Base-by-base conservation (phyloP, 1,140 invertebrate genomes). In the Caenorhabditis brenneri region DNA sequence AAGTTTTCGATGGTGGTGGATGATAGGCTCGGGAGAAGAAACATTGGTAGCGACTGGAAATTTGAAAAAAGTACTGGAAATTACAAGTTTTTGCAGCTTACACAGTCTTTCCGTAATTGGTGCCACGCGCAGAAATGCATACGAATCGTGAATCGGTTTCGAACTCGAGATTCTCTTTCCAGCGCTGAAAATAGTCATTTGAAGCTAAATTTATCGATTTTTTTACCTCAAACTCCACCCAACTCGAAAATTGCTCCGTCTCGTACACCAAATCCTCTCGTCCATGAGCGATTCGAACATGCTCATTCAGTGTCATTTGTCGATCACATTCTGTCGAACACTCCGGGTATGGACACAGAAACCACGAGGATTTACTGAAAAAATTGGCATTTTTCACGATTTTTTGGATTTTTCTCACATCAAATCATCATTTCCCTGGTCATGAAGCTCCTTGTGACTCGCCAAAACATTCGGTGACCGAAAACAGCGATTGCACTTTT, bases 161-260 rank as follows among this genome's bases (percentile, higher is more conserved):
- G 58, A 16, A 65, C 19, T 65, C 58, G 10, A 65, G 58, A n/a
- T 65, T 36, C 15, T 65, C 58, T 65, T 65, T 65, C 58, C 58
- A 65, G 19, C 58, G 58, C 58, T 65, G 12, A 65, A 65, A 65
- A 5, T n/a, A 10, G 19, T 6, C 16, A 0, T 65, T 19, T 65
- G 29, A 65, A 36, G 10, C 22, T 29, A 29, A 9, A 9, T 58
- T 42, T 42, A 6, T 42, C 39, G 39, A 42, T 42, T 42, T 42
- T 42, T 42, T 42, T 12, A 42, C 39, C 39, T 42, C 39, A 42
- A 42, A 42, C 5, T 42, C 39, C 5, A 42, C 39, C 39, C 39
- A 42, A 42, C 12, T 42, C 5, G 39, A 5, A 12, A 42, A 42
- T 42, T 42, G 39, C 39, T 6, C 12, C 39, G 39, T 42, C 39